Conservation (phyloP, 1,140 invertebrate species). For the Dendrolimus kikuchii region DNA sequence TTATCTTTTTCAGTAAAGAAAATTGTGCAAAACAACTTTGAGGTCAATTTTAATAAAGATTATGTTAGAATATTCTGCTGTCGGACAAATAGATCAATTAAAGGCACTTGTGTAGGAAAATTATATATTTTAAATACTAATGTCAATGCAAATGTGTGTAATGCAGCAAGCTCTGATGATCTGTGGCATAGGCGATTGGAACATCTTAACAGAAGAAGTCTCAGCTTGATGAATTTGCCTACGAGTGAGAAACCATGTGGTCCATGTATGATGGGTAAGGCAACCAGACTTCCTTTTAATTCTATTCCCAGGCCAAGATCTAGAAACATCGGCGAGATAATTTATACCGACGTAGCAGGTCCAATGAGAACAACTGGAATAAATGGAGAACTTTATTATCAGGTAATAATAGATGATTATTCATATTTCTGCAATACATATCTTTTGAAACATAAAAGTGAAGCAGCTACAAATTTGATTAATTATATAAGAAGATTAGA, state of each 20-base stretch:
- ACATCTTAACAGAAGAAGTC: constrained; percentile 7
- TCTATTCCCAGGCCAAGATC: constrained; percentile 4
- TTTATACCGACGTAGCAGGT: constrained; percentile 18
- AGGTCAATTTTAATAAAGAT: too few species aligned
- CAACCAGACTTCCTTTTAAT: constrained; percentile 19
- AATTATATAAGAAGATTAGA: constrained; percentile 2
- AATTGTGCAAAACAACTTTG: too few species aligned
- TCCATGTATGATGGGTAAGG: constrained; percentile 6
- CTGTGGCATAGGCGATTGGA: constrained; percentile 13
- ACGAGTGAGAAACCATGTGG: constrained; percentile 6
- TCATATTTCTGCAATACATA: constrained; percentile 6
- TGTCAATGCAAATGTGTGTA: not conserved
- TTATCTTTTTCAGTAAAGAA: too few species aligned
- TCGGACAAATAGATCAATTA: not conserved
- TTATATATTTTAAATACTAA: constrained; percentile 1
- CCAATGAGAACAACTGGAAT: constrained; percentile 9
- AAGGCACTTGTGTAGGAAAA: not conserved
- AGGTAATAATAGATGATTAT: constrained; percentile 22
- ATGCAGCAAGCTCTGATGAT: constrained; percentile 1
- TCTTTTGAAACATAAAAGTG: constrained; percentile 8
- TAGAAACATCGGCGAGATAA: constrained; percentile 13
- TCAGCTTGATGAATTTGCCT: constrained; percentile 5
- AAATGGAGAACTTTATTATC: constrained; percentile 14
- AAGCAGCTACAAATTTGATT: constrained; percentile 3
- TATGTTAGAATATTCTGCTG: not conserved